Evolutionary conservation across 2,113 vertebrate genomes (phyloP), one percentile per base, ranked within the genome.

Genomic region (Cebus imitator): DNA sequence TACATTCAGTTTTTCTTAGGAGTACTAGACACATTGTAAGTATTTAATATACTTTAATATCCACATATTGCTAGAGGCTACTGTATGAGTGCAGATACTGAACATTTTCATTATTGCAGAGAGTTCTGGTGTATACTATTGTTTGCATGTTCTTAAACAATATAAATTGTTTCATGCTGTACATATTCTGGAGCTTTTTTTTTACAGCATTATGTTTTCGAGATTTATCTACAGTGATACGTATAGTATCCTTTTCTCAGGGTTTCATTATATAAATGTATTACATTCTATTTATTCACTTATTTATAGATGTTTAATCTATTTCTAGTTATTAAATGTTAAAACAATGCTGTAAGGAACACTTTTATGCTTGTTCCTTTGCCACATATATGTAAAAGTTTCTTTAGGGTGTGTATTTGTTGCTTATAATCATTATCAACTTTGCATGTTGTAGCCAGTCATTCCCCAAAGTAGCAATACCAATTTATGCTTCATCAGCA

Each of bases 281-380:
- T 5, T 66, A 3, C 16, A 37, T 52, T 35, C 37, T 70, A 68
- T 83, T 66, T 64, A 75, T 30, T 81, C 21, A 57, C 13, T 23
- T 13, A 76, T 83, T 94, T 86, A 50, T 35, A 23, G 50, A 50
- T 66, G 58, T 90, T 88, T 82, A 89, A 30, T 61, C 57, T 45
- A 40, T 92, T 80, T 96, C 8, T 25, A 45, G 4, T 48, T 92
- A 88, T 92, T 78, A 92, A 82, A 64, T 81, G 40, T 96, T 92
- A 91, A 94, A 92, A 78, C 79, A 75, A 68, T 80, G 61, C 37
- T 70, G 20, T 58, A 95, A 8, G 55, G 30, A 87, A 48, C 4
- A 81, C 20, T 91, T 95, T 52, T 75, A 52, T 81, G 11, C 16
- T 80, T 85, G 1, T 88, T 91, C 27, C 18, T 84, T 92, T 97